These are phyloP conservation scores for Zeuzera pyrina DNA, from an alignment of 2,888 invertebrate genomes.

Conservation along the genomic window DNA sequence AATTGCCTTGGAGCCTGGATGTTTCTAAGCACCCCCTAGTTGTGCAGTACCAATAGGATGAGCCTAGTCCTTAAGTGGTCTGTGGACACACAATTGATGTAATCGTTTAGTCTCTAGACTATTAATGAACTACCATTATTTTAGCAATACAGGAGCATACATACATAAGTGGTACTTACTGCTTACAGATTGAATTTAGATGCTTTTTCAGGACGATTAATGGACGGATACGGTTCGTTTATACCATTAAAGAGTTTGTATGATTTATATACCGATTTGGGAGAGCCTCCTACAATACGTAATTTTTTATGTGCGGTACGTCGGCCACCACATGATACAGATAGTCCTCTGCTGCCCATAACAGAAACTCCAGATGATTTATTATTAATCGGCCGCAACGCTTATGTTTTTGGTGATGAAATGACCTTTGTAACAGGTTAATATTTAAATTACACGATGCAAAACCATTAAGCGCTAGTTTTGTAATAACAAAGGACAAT, in stretches of 20 bases:
- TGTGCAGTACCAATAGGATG: too few relatives aligned
- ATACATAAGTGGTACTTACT: too few relatives aligned
- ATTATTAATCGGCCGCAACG: slow-evolving; percentile 38
- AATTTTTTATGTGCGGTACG: slow-evolving; percentile 43
- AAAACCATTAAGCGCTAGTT: too few relatives aligned
- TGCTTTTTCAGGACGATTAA: slow-evolving; percentile 32
- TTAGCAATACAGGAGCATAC: too few relatives aligned
- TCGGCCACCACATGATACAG: slow-evolving; percentile 27
- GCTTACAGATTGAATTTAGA: not conserved
- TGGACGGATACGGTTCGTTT: slow-evolving; percentile 38
- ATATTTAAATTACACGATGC: slow-evolving; percentile 1
- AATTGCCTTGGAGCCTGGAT: too few relatives aligned
- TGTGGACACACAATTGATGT: too few relatives aligned
- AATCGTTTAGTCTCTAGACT: too few relatives aligned
- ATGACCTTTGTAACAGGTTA: slow-evolving; percentile 41
- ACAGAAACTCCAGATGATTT: slow-evolving; percentile 26
- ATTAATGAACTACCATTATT: too few relatives aligned
- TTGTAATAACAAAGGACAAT: too few relatives aligned
- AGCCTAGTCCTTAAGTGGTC: too few relatives aligned
- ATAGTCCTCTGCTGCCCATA: slow-evolving; percentile 22
- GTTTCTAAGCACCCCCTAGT: too few relatives aligned
- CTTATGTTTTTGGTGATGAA: slow-evolving; percentile 46
- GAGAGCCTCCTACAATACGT: slow-evolving; percentile 60
- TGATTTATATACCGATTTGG: slow-evolving; percentile 49
- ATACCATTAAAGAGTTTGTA: slow-evolving; percentile 59